These are phyloP conservation scores for Fregata magnificens DNA, from an alignment of 2,113 vertebrate genomes.

Conservation along the genomic window DNA sequence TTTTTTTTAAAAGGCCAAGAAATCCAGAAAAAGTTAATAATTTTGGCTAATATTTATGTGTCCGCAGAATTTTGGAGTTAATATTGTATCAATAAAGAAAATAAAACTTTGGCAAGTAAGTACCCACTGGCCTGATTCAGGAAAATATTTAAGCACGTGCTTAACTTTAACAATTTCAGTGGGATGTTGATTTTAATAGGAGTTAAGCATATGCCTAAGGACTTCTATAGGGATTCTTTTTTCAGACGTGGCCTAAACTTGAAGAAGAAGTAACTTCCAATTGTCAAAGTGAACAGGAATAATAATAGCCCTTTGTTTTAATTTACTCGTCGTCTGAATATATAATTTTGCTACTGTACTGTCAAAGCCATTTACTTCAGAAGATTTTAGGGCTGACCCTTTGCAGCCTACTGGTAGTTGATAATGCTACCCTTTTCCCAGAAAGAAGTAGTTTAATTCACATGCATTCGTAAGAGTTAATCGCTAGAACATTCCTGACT, in stretches of 20 bases:
- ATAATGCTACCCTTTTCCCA: background rate
- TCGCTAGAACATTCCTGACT: constrained; percentile 64
- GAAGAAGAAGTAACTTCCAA: background rate
- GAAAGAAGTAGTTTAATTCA: constrained; percentile 14
- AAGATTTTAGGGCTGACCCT: background rate
- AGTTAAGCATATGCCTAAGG: background rate
- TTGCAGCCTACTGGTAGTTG: background rate
- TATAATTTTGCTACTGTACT: background rate
- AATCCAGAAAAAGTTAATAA: constrained; percentile 29
- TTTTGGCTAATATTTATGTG: constrained; percentile 28
- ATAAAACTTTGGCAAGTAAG: background rate
- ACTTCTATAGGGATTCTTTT: background rate
- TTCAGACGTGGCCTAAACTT: background rate
- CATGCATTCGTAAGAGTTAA: constrained; percentile 52
- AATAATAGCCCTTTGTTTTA: background rate
- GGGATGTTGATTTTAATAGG: constrained; percentile 18
- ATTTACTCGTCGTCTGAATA: background rate
- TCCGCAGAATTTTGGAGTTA: constrained; percentile 4
- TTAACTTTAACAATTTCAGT: background rate
- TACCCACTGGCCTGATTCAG: background rate
- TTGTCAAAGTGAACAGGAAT: background rate
- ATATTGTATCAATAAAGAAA: constrained; percentile 10
- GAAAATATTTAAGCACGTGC: background rate
- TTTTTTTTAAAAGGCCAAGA: constrained; percentile 12
- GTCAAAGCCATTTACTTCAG: background rate